phyloP scores from a whole-genome alignment of 2,797 vertebrate species.

The Carduelis carduelis region DNA sequence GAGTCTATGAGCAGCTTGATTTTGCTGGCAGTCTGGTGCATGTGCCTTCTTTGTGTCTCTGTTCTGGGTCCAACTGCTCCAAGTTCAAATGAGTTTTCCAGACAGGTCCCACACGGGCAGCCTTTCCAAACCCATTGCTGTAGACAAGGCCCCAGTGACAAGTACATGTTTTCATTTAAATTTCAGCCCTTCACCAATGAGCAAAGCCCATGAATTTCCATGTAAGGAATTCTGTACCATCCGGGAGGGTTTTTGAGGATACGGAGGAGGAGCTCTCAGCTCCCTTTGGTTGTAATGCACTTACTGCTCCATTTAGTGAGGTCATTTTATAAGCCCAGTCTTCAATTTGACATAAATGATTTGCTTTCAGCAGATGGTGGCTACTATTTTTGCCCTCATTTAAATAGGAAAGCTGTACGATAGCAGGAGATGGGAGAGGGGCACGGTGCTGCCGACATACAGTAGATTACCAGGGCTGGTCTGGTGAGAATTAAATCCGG shows the following conservation, averaged over 20 bases:
- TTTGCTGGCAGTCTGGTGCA: not conserved
- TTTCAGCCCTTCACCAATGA: not conserved
- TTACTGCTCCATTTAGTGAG: conserved; percentile 48
- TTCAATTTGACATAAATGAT: conserved; percentile 48
- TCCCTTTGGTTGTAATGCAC: not conserved
- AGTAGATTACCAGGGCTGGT: conserved; percentile 50
- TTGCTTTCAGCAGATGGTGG: conserved; percentile 64
- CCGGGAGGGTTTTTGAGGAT: conserved; percentile 28
- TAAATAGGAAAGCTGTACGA: conserved; percentile 38
- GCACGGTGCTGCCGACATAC: not conserved
- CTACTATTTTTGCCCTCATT: conserved; percentile 60
- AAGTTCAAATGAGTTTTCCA: not conserved
- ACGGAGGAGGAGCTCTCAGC: not conserved
- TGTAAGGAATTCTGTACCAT: not conserved
- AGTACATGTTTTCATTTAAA: not conserved
- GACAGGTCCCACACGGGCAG: not conserved
- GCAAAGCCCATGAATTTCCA: not conserved
- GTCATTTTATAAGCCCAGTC: conserved; percentile 50
- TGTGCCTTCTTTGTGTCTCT: accelerated
- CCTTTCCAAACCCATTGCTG: not conserved
- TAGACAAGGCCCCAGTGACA: not conserved
- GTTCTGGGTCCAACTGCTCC: not conserved
- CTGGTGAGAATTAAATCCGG: conserved; percentile 56
- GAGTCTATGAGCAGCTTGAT: not conserved
- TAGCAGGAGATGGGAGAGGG: conserved; percentile 40